Evolutionary conservation across 2,888 invertebrate species (phyloP).

Genomic region (Gymnocheta viridis): DNA sequence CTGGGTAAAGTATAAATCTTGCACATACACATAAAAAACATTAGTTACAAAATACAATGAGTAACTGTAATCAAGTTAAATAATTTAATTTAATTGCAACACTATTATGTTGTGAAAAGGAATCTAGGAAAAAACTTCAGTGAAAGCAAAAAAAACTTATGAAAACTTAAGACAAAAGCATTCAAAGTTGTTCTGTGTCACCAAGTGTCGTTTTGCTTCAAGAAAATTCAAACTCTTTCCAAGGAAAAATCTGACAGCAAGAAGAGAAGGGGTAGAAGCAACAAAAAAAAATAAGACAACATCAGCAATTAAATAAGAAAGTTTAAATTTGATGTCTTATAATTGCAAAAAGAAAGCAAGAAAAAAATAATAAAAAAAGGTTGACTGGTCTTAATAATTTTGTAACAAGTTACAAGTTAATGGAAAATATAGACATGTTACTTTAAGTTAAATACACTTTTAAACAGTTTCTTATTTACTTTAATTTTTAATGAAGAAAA

Average conservation of each 20-base stretch:
- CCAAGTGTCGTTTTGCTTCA: slow-evolving; percentile 44
- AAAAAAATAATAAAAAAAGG: slow-evolving; percentile 28
- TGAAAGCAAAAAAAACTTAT: slow-evolving; percentile 14
- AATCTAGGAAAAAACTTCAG: slow-evolving; percentile 8
- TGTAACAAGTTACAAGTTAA: slow-evolving; percentile 49
- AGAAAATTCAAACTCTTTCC: slow-evolving; percentile 34
- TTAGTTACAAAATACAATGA: slow-evolving; percentile 58
- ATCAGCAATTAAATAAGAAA: slow-evolving; percentile 65
- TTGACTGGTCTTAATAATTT: slow-evolving; percentile 48
- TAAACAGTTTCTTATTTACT: slow-evolving; percentile 22
- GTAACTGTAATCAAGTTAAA: slow-evolving; percentile 78
- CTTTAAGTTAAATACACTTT: slow-evolving; percentile 39
- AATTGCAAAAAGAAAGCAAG: slow-evolving; percentile 59
- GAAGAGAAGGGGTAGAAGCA: not conserved
- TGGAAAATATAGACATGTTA: slow-evolving; percentile 52
- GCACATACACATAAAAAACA: slow-evolving; percentile 28
- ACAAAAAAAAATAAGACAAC: slow-evolving; percentile 43
- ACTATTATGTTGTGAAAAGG: slow-evolving; percentile 68
- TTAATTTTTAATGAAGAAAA: not conserved
- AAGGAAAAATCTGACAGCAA: slow-evolving; percentile 2
- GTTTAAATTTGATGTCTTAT: slow-evolving; percentile 66
- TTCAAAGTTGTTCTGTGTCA: slow-evolving; percentile 60
- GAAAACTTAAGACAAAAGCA: slow-evolving; percentile 38
- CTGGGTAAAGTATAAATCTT: not conserved
- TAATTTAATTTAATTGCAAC: slow-evolving; percentile 79